These are phyloP conservation scores for Coptodon rendalli DNA, from an alignment of 2,113 vertebrate species.

Conservation along the genomic window DNA sequence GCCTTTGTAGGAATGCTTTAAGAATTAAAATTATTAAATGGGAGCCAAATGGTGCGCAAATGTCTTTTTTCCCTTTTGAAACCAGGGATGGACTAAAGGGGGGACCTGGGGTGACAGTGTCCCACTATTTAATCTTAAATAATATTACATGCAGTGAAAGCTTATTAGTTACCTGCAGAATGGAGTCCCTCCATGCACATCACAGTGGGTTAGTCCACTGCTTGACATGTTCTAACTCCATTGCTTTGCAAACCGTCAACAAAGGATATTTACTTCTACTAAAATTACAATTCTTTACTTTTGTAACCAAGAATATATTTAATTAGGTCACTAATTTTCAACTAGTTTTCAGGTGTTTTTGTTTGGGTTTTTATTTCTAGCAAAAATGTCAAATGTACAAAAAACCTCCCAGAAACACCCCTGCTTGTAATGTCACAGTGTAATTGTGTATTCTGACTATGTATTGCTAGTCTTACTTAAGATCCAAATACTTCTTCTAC, in stretches of 20 bases:
- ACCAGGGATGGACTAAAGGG: background rate
- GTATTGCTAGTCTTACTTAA: background rate
- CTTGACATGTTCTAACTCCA: background rate
- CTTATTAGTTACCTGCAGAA: background rate
- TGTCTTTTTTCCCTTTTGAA: accelerated
- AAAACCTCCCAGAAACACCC: background rate
- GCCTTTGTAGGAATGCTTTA: background rate
- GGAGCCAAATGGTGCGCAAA: background rate
- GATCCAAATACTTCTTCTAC: background rate
- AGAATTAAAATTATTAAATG: background rate
- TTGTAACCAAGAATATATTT: background rate
- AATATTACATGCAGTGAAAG: background rate
- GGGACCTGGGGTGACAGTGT: background rate
- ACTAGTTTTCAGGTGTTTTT: background rate
- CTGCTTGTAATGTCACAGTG: background rate
- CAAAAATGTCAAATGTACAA: background rate
- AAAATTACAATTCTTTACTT: background rate
- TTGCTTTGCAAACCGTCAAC: background rate
- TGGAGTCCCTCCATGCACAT: background rate
- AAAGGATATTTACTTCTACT: background rate
- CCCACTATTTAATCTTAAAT: background rate
- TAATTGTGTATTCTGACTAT: background rate
- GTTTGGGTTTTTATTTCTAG: background rate
- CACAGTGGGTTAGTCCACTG: background rate
- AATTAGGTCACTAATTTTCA: accelerated